phyloP scores from a whole-genome alignment of 2,888 invertebrate genomes.

The Latrodectus hesperus region DNA sequence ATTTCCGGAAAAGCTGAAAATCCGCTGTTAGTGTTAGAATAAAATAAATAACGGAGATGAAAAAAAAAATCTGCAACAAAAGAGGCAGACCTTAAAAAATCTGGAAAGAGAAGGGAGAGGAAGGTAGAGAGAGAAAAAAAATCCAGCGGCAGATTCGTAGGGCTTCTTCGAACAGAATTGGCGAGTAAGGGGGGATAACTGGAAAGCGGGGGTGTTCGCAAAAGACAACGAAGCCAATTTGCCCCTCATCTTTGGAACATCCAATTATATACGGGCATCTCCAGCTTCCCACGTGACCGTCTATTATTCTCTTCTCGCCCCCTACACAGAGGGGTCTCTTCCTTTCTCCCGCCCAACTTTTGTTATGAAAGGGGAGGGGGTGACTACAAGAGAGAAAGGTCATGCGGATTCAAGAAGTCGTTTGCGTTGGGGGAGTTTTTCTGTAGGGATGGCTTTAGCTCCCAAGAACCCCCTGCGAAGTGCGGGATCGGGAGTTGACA shows the following conservation, averaged over 20 bases:
- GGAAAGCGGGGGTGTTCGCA: constrained; percentile 30
- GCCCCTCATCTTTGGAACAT: constrained; percentile 67
- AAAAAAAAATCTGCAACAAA: constrained; percentile 38
- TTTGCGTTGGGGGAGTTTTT: constrained; percentile 4
- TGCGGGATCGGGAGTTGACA: constrained; percentile 19
- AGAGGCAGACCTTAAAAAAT: constrained; percentile 24
- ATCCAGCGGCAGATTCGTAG: constrained; percentile 2
- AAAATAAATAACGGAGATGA: constrained; percentile 46
- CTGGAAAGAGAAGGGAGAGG: constrained; percentile 12
- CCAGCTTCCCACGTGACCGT: constrained; percentile 55
- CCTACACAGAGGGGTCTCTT: background rate
- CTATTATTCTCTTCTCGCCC: constrained; percentile 59
- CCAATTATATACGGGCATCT: constrained; percentile 68
- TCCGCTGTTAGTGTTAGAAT: constrained; percentile 40
- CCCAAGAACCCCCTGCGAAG: constrained; percentile 16
- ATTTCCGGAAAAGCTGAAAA: background rate
- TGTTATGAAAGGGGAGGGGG: constrained; percentile 18
- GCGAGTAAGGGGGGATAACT: constrained; percentile 12
- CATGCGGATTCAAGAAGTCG: constrained; percentile 30
- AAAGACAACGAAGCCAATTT: constrained; percentile 70
- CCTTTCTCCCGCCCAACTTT: background rate
- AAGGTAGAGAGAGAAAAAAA: background rate
- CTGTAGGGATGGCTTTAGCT: background rate
- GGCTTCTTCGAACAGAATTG: constrained; percentile 46
- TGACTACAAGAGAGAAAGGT: constrained; percentile 30